Evolutionary conservation across 2,797 vertebrate genomes (phyloP).

Genomic region (Philypnodon macrostomus): DNA sequence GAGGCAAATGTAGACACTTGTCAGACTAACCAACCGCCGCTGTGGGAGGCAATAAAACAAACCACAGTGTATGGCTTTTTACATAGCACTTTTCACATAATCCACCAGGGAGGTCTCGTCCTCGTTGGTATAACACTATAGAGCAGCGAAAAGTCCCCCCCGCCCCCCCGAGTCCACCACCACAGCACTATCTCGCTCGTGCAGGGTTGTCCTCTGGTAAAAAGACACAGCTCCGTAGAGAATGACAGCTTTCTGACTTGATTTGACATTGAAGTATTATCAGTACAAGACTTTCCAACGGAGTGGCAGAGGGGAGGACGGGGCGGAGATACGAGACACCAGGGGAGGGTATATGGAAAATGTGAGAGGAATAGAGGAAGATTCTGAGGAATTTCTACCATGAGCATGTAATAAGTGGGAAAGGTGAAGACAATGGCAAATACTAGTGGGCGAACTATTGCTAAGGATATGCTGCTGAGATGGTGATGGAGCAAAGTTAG

Average conservation of each 20-base stretch:
- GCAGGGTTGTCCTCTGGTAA: conserved; percentile 39
- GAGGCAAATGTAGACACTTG: conserved; percentile 46
- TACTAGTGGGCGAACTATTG: no score
- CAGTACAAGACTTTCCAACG: conserved; percentile 37
- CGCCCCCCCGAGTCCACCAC: conserved; percentile 25
- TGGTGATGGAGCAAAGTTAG: no score
- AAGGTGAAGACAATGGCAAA: no score
- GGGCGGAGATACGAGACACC: conserved; percentile 24
- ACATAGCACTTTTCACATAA: conserved; percentile 7
- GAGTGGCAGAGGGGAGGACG: conserved; percentile 30
- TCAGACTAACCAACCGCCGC: conserved; percentile 22
- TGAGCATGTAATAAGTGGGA: conserved; percentile 53
- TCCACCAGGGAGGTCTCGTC: conserved; percentile 30
- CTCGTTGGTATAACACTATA: conserved; percentile 23
- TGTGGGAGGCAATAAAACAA: neutral
- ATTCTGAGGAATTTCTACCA: conserved; percentile 22
- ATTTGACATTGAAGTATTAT: conserved; percentile 65
- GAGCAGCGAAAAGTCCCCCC: conserved; percentile 41
- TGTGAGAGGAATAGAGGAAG: neutral
- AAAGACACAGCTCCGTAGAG: conserved; percentile 39
- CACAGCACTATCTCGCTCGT: conserved; percentile 47
- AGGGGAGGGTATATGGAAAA: conserved; percentile 14
- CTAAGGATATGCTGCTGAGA: no score
- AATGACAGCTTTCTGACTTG: conserved; percentile 44
- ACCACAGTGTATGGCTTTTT: conserved; percentile 9